phyloP scores from a whole-genome alignment of 2,113 vertebrate species.

The Leucoraja erinaceus region DNA sequence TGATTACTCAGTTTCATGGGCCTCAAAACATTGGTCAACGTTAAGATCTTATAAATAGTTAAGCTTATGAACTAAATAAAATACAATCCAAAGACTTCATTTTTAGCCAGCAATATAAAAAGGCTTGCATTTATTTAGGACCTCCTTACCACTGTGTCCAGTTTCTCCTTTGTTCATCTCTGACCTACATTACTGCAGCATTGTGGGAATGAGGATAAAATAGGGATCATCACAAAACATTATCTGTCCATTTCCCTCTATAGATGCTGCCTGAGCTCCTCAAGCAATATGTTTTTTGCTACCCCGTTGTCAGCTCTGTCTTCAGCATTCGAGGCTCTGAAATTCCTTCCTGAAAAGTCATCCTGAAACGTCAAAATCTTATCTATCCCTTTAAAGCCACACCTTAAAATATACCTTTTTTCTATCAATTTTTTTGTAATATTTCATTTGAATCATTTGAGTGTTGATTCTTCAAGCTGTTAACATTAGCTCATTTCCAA shows the following conservation, averaged over 20 bases:
- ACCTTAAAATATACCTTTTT: not conserved
- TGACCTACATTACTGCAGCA: not conserved
- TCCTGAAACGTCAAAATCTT: not conserved
- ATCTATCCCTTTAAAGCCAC: not conserved
- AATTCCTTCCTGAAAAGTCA: not conserved
- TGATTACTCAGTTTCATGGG: not conserved
- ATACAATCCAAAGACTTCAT: not conserved
- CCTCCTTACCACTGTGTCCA: not conserved
- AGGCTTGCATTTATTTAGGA: not conserved
- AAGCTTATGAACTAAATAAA: not conserved
- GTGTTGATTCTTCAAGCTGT: not conserved
- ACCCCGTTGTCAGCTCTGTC: not conserved
- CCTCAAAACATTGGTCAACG: not conserved
- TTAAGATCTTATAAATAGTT: not conserved
- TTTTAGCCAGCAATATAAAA: not conserved
- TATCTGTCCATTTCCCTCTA: too few relatives aligned
- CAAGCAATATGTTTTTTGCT: not conserved
- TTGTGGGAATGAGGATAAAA: not conserved
- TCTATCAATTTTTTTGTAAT: too few relatives aligned
- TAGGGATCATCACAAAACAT: too few relatives aligned
- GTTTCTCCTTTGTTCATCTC: not conserved
- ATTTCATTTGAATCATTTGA: not conserved
- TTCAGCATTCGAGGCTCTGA: not conserved
- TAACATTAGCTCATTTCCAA: not conserved
- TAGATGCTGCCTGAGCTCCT: too few relatives aligned